Base-by-base conservation (phyloP, 2,888 invertebrate species). In the Zygogramma bicolorata region DNA sequence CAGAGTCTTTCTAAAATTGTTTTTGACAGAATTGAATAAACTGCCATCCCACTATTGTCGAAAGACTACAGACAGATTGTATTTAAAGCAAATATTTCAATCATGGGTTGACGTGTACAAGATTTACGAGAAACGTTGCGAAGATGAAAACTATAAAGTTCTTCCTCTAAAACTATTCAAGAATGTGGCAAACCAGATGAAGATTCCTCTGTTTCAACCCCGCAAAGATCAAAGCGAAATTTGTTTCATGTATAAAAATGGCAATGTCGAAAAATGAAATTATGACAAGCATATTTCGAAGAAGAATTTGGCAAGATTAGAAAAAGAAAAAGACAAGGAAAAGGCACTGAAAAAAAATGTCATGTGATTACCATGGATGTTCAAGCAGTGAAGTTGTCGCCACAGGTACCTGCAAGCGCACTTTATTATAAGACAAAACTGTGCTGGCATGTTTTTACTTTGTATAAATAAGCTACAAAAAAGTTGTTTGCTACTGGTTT, bases 181-280 rank as follows among this genome's bases (percentile, higher is more conserved):
- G 31, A 31, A 31, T 31, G 31, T 31, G 31, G 31, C 31, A 31
- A 31, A 31, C 31, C 31, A 31, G 31, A 31, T 31, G 31, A 31
- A 31, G 31, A 31, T 31, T 31, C 10, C 31, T 31, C 31, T 31
- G 31, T 31, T 31, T 10, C 31, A 31, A 31, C 31, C 49, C 8
- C 22, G 49, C 68, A 81, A 80, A 76, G 78, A 80, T 59, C 70
- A 75, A 58, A 78, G 77, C 46, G 77, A 79, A 60, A 53, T 70
- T 10, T 79, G 77, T 62, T 77, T 72, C 70, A 69, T 71, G 10
- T 72, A 75, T 63, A 76, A 76, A 66, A 75, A 74, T 25, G 76
- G 77, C 46, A 81, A 81, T 71, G 62, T 79, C 61, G 46, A 46
- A 27, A 73, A 82, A 65, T 73, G 76, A 53, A 66, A 68, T 58